Evolutionary conservation across 2,113 vertebrate species (phyloP), one percentile per base, ranked within the genome.

Genomic region (Lipotes vexillifer): DNA sequence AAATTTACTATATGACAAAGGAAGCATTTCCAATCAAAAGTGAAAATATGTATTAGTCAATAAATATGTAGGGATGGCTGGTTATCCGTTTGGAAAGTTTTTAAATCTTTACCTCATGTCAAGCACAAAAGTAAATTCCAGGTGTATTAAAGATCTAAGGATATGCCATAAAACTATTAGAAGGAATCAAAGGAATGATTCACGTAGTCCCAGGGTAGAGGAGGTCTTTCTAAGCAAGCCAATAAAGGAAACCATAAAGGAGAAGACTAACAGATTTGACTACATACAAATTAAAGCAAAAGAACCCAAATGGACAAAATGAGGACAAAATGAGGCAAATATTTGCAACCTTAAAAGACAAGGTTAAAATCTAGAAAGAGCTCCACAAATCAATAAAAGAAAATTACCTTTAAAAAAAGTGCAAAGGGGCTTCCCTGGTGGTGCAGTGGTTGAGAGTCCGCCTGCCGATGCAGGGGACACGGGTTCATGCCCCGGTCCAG

Each of bases 61-160:
- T 78, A 97, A 59, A 44, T 72, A 69, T 20, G 1, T 78, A 85
- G 44, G 27, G 46, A 57, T 88, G 27, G 65, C 71, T 88, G 23
- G 25, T 89, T 89, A 89, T 88, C 65, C 18, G 69, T 57, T 93
- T 77, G n/a, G 72, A 29, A 75, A 90, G 36, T 29, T 89, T 63
- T 52, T 25, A 21, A 94, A 57, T 84, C 36, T 66, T 69, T 75
- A 57, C 21, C n/a, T 96, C 33, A 74, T 92, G 21, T 63, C 66
- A 92, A 92, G 82, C 33, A 84, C n/a, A 83, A 77, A 93, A 92
- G 17, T 90, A 93, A 92, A 88, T 88, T 86, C 65, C 57, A 94
- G n/a, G 11, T 72, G 3, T 61, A 71, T 65, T 93, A 89, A 93
- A 74, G 7, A 77, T 88, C n/a, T 96, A 69, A 95, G 93, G 21